Conservation (phyloP, 2,113 vertebrate species). For the Thalassarche chlororhynchos region DNA sequence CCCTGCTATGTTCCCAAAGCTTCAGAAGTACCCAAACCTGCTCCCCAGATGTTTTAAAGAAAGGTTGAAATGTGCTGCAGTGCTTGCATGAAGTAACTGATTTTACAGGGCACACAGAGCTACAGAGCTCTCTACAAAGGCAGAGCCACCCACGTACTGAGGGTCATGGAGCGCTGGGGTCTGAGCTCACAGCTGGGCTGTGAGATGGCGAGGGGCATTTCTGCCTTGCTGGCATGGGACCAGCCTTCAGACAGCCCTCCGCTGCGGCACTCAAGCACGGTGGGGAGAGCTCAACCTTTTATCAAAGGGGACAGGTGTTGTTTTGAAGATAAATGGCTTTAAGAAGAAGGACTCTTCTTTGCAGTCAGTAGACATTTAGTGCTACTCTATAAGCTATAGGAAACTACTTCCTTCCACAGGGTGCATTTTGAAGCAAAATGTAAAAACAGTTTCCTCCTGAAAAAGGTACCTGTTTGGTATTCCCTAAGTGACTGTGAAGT, state of each 20-base stretch:
- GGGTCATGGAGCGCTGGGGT: neutral
- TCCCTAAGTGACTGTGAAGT: slow-evolving; percentile 30
- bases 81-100: neutral
- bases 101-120: neutral
- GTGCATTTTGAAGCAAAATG: slow-evolving; percentile 42
- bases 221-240: neutral
- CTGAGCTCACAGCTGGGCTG: neutral
- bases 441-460: slow-evolving; percentile 33
- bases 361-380: slow-evolving; percentile 21
- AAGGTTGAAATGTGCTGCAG: neutral
- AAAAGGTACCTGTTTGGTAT: slow-evolving; percentile 54
- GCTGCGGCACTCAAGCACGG: accelerated
- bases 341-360: slow-evolving; percentile 5
- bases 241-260: neutral
- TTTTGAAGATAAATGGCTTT: neutral
- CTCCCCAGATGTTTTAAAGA: neutral
- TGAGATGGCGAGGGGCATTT: neutral
- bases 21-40: neutral
- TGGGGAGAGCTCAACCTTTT: neutral
- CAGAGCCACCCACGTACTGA: neutral
- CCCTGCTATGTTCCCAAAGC: neutral
- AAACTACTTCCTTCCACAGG: neutral
- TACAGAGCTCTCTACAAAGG: neutral
- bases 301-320: neutral
- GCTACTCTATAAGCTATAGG: neutral